Evolutionary conservation across 2,888 invertebrate species (phyloP).

Genomic region (Stegophylla sp.): DNA sequence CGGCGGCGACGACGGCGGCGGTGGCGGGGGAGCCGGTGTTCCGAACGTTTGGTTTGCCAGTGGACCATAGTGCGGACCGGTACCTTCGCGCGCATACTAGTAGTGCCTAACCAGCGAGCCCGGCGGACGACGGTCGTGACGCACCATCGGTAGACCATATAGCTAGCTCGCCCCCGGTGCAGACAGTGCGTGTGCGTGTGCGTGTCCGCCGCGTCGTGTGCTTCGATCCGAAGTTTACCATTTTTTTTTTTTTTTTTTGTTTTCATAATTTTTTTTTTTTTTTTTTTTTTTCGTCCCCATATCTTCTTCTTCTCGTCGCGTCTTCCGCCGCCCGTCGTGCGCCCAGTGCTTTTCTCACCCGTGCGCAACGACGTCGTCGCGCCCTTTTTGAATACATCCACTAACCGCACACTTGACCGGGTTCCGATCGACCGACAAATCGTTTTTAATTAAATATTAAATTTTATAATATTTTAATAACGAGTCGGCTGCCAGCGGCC

Average conservation of each 20-base stretch:
- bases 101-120: constrained; percentile 50
- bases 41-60: constrained; percentile 61
- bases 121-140: constrained; percentile 58
- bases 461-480: neutral
- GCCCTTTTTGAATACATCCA: neutral
- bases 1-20: neutral
- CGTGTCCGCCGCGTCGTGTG: constrained; percentile 24
- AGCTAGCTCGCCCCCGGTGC: constrained; percentile 40
- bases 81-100: constrained; percentile 43
- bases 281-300: neutral
- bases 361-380: constrained; percentile 17
- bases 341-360: constrained; percentile 5
- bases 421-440: neutral
- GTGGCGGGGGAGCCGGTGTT: constrained; percentile 53
- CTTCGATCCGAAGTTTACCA: constrained; percentile 24
- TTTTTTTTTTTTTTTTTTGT: neutral
- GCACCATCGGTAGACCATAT: constrained; percentile 58
- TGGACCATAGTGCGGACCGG: constrained; percentile 56
- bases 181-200: constrained; percentile 9
- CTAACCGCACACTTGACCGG: neutral
- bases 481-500: neutral
- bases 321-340: too few species aligned
- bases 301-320: too few species aligned
- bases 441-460: neutral
- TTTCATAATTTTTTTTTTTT: neutral